Evolutionary conservation across 2,797 vertebrate genomes (phyloP), one percentile per base, ranked within the genome.

Genomic region (Craterocephalus amniculus): DNA sequence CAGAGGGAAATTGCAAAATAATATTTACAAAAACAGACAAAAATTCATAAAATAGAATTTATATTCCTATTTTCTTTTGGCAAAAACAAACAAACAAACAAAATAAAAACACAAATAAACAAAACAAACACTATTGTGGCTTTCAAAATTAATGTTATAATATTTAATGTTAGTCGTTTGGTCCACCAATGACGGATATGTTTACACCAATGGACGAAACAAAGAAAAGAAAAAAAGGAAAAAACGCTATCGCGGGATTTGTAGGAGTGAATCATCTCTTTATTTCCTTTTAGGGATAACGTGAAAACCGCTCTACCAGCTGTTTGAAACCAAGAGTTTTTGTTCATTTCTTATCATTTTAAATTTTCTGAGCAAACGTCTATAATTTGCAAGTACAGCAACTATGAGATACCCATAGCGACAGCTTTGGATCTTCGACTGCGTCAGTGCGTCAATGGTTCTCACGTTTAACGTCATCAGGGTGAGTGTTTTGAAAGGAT

Each of bases 401-500:
- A 8, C 12, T 36, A 1, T 18, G 1, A 35, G 7, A 10, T 34
- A 29, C 16, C 13, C 1, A 20, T 18, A 26, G 5, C 3, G 13
- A 38, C 27, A 49, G 27, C 16, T 52, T 20, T 56, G 4, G 14
- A 14, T 24, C 10, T 55, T 36, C 55, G n/a, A 6, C 14, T 76
- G 43, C 83, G 84, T 83, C 59, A 74, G 0, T 13, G 83, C 88
- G 88, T 89, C 68, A 78, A 74, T 73, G 51, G 69, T 63, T 72
- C 70, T 73, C 54, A 86, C 85, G 81, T 79, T 4, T 51, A 10
- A 88, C 88, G 88, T 90, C 87, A 90, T 57, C 45, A 54, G 36
- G 63, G 54, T 83, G 67, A 86, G 76, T 90, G 87, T 90, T 92
- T 93, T 93, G 89, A 91, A 90, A 78, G 88, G 80, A 82, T 80